These are phyloP conservation scores for Notolabrus celidotus DNA, from an alignment of 2,797 vertebrate genomes.

Conservation along the genomic window DNA sequence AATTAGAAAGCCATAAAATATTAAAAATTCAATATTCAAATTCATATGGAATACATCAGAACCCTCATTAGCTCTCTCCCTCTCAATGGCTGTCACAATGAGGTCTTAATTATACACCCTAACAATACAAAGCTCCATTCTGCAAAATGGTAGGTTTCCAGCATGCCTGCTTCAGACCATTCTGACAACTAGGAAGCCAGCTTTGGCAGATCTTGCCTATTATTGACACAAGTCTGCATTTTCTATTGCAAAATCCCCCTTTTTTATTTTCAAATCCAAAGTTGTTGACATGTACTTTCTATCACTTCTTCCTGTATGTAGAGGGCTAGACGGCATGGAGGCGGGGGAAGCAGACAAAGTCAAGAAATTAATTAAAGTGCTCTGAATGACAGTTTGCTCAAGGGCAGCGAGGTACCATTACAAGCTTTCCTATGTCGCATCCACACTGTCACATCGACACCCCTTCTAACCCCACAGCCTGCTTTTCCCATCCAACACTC, in stretches of 20 bases:
- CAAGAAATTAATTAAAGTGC: slow-evolving; percentile 84
- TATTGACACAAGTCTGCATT: slow-evolving; percentile 39
- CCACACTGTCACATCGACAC: slow-evolving; percentile 67
- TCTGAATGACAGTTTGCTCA: slow-evolving; percentile 86
- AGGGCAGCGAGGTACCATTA: slow-evolving; percentile 74
- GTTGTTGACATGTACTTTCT: slow-evolving; percentile 59
- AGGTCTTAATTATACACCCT: slow-evolving; percentile 82
- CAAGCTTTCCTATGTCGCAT: slow-evolving; percentile 46
- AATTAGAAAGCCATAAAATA: slow-evolving; percentile 84
- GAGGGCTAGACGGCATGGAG: slow-evolving; percentile 54
- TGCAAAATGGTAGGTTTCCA: slow-evolving; percentile 74
- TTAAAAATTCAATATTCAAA: slow-evolving; percentile 83
- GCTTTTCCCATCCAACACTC: slow-evolving; percentile 35
- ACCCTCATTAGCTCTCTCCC: slow-evolving; percentile 78
- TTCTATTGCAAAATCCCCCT: slow-evolving; percentile 48
- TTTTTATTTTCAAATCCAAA: slow-evolving; percentile 39
- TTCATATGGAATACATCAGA: slow-evolving; percentile 81
- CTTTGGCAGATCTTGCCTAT: slow-evolving; percentile 55
- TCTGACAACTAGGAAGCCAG: slow-evolving; percentile 57
- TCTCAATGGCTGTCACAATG: slow-evolving; percentile 78
- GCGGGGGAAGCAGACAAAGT: slow-evolving; percentile 52
- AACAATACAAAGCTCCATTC: slow-evolving; percentile 81
- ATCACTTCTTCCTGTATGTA: slow-evolving; percentile 52
- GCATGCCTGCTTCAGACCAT: slow-evolving; percentile 60
- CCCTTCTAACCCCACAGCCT: slow-evolving; percentile 44